Evolutionary conservation across 1,140 invertebrate species (phyloP), one percentile per base, ranked within the genome.

Genomic region (Apis mellifera): DNA sequence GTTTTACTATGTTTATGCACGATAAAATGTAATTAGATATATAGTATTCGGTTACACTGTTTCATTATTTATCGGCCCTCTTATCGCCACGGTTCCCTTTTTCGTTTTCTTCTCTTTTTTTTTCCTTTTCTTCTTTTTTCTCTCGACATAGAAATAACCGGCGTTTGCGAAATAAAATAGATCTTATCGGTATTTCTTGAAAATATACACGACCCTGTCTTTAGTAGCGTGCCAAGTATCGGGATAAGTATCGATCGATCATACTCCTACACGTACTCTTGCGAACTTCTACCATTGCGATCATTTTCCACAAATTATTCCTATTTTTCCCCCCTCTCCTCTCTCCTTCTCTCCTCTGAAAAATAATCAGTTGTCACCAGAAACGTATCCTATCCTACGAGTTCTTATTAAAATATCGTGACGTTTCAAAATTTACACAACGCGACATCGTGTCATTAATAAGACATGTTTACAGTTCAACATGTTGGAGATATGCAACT

Each of bases 161-260:
- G 21, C 69, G 12, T 26, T 71, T 26, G 9, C 50, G 12, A 71
- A 71, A 50, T 15, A 42, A 23, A 54, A 26, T 9, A 5, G n/a
- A 52, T 52, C 48, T 52, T 50, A 69, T 69, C 65, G 21, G 11
- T 52, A 42, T 23, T 52, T 48, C 48, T 69, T 19, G 48, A n/a
- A 26, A 71, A 26, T 26, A 26, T 26, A 19, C n/a, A 19, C 48
- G 69, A 15, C 23, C 26, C 17, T 54, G 15, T 13, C n/a, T 26
- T 50, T 26, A 17, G n/a, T 26, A 12, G 7, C 21, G 5, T 23
- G n/a, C 2, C 13, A 71, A 69, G 42, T 42, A 42, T 42, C 32
- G 66, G n/a, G 66, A 52, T n/a, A 69, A 50, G 21, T 50, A 69
- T 69, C 48, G 66, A 50, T 69, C 48, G 66, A 69, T 52, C 21